phyloP scores from a whole-genome alignment of 2,888 invertebrate genomes.

The Eupsilia transversa region DNA sequence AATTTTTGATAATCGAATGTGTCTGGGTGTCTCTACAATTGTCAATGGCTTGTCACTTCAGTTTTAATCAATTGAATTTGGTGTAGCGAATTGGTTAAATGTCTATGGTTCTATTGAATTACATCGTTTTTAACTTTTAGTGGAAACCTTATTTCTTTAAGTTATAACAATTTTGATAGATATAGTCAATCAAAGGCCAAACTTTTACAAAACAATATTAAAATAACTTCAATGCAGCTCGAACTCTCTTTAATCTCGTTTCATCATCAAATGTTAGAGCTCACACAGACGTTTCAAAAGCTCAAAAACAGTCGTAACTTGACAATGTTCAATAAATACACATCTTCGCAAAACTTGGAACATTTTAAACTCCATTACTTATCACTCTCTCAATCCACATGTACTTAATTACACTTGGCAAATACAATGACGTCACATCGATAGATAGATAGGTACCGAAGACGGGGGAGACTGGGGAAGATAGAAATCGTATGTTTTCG shows the following conservation, averaged over 20 bases:
- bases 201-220: slow-evolving; percentile 13
- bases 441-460: slow-evolving; percentile 77
- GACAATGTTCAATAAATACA: slow-evolving; percentile 68
- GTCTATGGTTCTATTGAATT: slow-evolving; percentile 18
- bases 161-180: slow-evolving; percentile 4
- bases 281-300: slow-evolving; percentile 47
- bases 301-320: slow-evolving; percentile 61
- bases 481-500: slow-evolving; percentile 90
- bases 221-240: slow-evolving; percentile 35
- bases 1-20: slow-evolving; percentile 68
- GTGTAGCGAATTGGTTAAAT: slow-evolving; percentile 48
- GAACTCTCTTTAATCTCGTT: slow-evolving; percentile 50
- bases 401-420: slow-evolving; percentile 88
- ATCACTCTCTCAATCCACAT: slow-evolving; percentile 80
- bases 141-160: not conserved
- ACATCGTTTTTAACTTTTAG: not conserved
- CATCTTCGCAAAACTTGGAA: slow-evolving; percentile 66
- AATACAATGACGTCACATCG: slow-evolving; percentile 86
- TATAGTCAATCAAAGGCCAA: slow-evolving; percentile 23
- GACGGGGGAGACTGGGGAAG: slow-evolving; percentile 81
- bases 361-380: slow-evolving; percentile 73
- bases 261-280: slow-evolving; percentile 51
- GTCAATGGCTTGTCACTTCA: slow-evolving; percentile 60
- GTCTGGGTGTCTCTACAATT: slow-evolving; percentile 55
- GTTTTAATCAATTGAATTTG: slow-evolving; percentile 51